Conservation (phyloP, 2,113 vertebrate species). For the Deroptyus accipitrinus region DNA sequence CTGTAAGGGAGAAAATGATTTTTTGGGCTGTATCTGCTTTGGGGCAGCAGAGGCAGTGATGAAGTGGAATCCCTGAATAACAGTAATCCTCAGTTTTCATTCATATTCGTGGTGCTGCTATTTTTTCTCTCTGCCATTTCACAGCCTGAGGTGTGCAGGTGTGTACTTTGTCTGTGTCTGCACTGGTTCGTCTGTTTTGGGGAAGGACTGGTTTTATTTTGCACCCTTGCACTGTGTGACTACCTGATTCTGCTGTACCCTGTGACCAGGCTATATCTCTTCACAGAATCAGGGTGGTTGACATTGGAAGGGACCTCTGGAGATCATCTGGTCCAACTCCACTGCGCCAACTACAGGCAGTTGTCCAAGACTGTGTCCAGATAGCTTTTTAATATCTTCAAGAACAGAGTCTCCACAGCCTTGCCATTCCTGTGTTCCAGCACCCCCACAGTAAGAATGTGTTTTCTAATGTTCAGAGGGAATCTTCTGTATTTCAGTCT, state of each 20-base stretch:
- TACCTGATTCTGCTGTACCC: neutral
- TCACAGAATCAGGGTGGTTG: neutral
- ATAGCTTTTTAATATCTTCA: neutral
- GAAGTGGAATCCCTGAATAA: too few species aligned
- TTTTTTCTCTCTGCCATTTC: neutral
- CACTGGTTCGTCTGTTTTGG: neutral
- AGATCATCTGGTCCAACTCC: neutral
- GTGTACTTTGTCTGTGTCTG: neutral
- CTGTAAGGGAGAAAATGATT: accelerated
- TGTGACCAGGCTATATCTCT: neutral
- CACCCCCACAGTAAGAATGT: neutral
- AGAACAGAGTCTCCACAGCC: neutral
- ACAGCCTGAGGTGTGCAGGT: neutral
- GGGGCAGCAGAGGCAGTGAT: neutral
- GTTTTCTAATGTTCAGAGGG: neutral
- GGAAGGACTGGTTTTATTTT: neutral
- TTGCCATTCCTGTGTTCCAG: accelerated
- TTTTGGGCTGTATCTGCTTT: neutral
- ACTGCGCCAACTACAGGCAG: neutral
- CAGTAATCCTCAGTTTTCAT: neutral
- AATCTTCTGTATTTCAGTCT: neutral
- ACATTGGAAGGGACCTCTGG: neutral
- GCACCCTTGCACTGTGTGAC: neutral
- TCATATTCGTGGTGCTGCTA: neutral
- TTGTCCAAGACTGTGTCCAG: neutral